phyloP scores from a whole-genome alignment of 2,797 vertebrate species.

The Acipenser transmontanus region DNA sequence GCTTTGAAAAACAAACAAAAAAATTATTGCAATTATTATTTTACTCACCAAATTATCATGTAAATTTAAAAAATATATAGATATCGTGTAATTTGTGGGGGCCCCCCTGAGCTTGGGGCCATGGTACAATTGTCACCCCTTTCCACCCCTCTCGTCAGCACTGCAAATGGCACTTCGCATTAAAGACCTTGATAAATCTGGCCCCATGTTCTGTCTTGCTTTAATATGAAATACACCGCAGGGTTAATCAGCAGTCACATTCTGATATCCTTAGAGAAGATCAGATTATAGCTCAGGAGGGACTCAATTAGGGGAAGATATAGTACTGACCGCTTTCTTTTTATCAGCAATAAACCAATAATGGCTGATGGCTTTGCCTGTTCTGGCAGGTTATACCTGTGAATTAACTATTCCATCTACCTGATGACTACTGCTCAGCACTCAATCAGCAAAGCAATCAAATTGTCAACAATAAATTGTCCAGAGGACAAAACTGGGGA shows the following conservation, averaged over 20 bases:
- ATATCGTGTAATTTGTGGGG: too few species aligned
- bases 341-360: conserved; percentile 37
- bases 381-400: conserved; percentile 5
- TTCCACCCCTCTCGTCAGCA: too few species aligned
- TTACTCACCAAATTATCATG: too few species aligned
- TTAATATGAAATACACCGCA: conserved; percentile 2
- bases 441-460: conserved; percentile 13
- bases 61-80: too few species aligned
- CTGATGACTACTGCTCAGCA: conserved; percentile 13
- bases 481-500: background rate
- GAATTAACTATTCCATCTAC: conserved; percentile 14
- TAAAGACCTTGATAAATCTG: too few species aligned
- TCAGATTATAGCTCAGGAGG: conserved; percentile 34
- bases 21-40: too few species aligned
- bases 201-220: background rate
- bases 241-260: conserved; percentile 19
- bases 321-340: conserved; percentile 30
- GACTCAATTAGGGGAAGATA: conserved; percentile 37
- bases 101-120: too few species aligned
- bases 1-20: too few species aligned
- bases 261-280: conserved; percentile 23
- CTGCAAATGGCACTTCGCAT: too few species aligned
- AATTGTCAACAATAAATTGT: conserved; percentile 1
- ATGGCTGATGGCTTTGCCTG: conserved; percentile 9
- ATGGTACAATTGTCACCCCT: too few species aligned